Evolutionary conservation across 2,888 invertebrate species (phyloP).

Genomic region (Cosmorhoe ocellata): DNA sequence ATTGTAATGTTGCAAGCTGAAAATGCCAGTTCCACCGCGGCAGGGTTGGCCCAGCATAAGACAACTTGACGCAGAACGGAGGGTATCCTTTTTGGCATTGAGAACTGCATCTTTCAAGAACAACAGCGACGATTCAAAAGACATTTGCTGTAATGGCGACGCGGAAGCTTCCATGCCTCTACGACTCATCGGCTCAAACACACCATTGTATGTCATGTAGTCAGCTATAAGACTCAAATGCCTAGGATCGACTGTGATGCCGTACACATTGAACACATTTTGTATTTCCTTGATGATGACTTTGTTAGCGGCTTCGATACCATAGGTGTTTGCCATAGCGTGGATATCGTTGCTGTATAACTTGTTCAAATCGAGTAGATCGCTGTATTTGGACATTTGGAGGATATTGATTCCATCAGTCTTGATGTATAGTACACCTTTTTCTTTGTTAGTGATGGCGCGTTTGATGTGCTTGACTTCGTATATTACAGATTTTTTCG

Average conservation of each 20-base stretch:
- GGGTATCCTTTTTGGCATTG: constrained; percentile 87
- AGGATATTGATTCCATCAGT: constrained; percentile 98
- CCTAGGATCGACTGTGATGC: constrained; percentile 96
- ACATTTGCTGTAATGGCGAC: constrained; percentile 98
- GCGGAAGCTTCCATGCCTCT: constrained; percentile 94
- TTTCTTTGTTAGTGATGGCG: constrained; percentile 90
- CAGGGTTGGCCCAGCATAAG: constrained; percentile 93
- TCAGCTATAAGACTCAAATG: constrained; percentile 97
- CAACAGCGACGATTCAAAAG: constrained; percentile 95
- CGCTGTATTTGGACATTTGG: constrained; percentile 92
- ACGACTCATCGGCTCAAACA: constrained; percentile 94
- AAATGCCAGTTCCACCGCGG: constrained; percentile 91
- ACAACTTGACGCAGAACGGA: constrained; percentile 93
- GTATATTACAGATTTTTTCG: constrained; percentile 88
- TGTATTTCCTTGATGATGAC: constrained; percentile 97
- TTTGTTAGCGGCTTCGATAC: constrained; percentile 97
- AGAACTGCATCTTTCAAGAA: constrained; percentile 91
- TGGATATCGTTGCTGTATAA: constrained; percentile 98
- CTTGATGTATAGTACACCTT: constrained; percentile 86
- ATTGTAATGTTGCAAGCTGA: constrained; percentile 70
- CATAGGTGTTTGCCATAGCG: constrained; percentile 93
- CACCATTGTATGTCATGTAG: constrained; percentile 98
- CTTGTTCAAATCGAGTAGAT: constrained; percentile 89
- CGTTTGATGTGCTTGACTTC: constrained; percentile 91
- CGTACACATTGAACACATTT: constrained; percentile 98